phyloP scores from a whole-genome alignment of 2,113 vertebrate genomes.

The Silurus asotus region DNA sequence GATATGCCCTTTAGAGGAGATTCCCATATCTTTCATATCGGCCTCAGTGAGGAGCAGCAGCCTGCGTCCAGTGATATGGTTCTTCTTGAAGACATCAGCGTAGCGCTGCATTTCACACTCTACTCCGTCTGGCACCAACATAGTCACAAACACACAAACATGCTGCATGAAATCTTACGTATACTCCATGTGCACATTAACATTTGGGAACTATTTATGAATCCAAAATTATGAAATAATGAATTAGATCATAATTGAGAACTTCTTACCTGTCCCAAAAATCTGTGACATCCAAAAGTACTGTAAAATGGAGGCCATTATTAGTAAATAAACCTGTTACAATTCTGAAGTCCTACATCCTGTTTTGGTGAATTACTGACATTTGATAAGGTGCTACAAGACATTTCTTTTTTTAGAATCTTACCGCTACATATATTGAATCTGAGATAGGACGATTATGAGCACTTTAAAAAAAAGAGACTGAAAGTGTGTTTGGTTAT shows the following conservation, averaged over 20 bases:
- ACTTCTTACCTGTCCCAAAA: slow-evolving; percentile 82
- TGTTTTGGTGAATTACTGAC: neutral
- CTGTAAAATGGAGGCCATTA: slow-evolving; percentile 66
- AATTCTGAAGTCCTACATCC: neutral
- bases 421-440: neutral
- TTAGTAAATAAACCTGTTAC: slow-evolving; percentile 12
- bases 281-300: slow-evolving; percentile 96
- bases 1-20: slow-evolving; percentile 92
- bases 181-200: slow-evolving; percentile 1
- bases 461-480: neutral
- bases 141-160: neutral
- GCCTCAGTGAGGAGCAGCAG: slow-evolving; percentile 86
- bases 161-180: neutral
- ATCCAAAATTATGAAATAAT: neutral
- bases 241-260: neutral
- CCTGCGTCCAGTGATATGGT: slow-evolving; percentile 93
- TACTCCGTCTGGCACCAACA: slow-evolving; percentile 70
- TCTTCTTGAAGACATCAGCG: slow-evolving; percentile 88
- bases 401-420: neutral
- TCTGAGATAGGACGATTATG: neutral
- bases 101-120: slow-evolving; percentile 83
- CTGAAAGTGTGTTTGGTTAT: neutral
- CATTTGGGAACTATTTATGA: neutral
- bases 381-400: neutral
- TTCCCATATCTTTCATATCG: slow-evolving; percentile 94